Percentiles rank a stretch among this genome's conserved stretches.
Evolutionary conservation across 1,140 invertebrate species (phyloP).

Genomic region (Centruroides sculpturatus): DNA sequence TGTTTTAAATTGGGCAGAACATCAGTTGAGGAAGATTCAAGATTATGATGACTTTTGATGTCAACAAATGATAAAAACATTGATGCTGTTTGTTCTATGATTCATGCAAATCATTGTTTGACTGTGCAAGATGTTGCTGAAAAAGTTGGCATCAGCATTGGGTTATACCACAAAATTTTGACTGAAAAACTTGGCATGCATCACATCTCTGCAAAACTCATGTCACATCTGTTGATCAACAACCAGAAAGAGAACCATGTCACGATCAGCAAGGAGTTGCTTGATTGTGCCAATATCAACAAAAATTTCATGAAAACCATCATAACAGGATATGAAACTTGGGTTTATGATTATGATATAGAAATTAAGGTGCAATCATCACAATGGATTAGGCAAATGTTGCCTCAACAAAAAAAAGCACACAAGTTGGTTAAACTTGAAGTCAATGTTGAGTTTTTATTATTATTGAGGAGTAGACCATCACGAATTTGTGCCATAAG

Average conservation of each 20-base stretch:
- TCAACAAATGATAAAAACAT: neutral
- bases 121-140: slow-evolving; percentile 17
- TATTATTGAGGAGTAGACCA: slow-evolving; percentile 9
- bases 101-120: slow-evolving; percentile 15
- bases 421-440: slow-evolving; percentile 7
- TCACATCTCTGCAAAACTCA: slow-evolving; percentile 14
- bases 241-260: neutral
- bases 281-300: neutral
- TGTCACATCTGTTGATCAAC: slow-evolving; percentile 10
- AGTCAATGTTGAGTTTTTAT: slow-evolving; percentile 12
- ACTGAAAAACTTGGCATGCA: slow-evolving; percentile 13
- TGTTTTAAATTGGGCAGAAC: neutral
- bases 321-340: slow-evolving; percentile 11
- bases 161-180: slow-evolving; percentile 11
- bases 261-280: neutral
- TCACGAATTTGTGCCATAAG: slow-evolving; percentile 13
- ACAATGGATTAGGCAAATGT: slow-evolving; percentile 1
- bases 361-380: slow-evolving; percentile 12
- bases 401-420: slow-evolving; percentile 4
- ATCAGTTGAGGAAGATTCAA: neutral
- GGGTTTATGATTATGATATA: slow-evolving; percentile 11
- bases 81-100: neutral
- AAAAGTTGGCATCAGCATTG: slow-evolving; percentile 7
- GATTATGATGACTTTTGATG: neutral
- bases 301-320: slow-evolving; percentile 1